A percentile compares a stretch with the other conserved stretches of the same genome.
Conservation (phyloP, 1,140 invertebrate genomes). For the Protaetia brevitarsis region DNA sequence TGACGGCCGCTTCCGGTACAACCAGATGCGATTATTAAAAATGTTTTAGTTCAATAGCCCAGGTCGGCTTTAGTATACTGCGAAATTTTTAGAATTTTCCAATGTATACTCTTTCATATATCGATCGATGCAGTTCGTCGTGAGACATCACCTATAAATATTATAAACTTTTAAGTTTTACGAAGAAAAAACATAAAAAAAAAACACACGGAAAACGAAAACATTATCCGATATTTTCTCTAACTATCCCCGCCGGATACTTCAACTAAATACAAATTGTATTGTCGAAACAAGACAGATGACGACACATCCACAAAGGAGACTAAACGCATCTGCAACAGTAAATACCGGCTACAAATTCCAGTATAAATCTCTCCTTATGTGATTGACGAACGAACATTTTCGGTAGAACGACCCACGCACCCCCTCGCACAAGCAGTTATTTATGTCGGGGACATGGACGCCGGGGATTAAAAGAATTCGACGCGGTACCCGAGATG, state of each 20-base stretch:
- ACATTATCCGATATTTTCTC: too few relatives aligned
- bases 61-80: too few relatives aligned
- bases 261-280: not conserved
- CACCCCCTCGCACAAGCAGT: not conserved
- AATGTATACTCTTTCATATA: too few relatives aligned
- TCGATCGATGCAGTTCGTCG: too few relatives aligned
- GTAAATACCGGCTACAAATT: slow-evolving; percentile 9
- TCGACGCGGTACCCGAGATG: slow-evolving; percentile 33
- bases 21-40: too few relatives aligned
- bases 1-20: too few relatives aligned
- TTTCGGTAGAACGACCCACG: slow-evolving; percentile 1
- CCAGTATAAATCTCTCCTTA: slow-evolving; percentile 2
- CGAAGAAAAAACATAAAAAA: too few relatives aligned
- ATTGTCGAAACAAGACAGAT: not conserved
- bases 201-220: too few relatives aligned
- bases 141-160: too few relatives aligned
- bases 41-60: too few relatives aligned
- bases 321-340: not conserved
- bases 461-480: slow-evolving; percentile 31
- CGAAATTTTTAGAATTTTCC: too few relatives aligned
- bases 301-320: slow-evolving; percentile 5
- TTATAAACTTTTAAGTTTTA: too few relatives aligned
- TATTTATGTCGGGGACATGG: slow-evolving; percentile 10
- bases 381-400: slow-evolving; percentile 11
- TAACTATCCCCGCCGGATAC: not conserved